Conservation (phyloP, 2,797 vertebrate species). For the Geotrypetes seraphini region DNA sequence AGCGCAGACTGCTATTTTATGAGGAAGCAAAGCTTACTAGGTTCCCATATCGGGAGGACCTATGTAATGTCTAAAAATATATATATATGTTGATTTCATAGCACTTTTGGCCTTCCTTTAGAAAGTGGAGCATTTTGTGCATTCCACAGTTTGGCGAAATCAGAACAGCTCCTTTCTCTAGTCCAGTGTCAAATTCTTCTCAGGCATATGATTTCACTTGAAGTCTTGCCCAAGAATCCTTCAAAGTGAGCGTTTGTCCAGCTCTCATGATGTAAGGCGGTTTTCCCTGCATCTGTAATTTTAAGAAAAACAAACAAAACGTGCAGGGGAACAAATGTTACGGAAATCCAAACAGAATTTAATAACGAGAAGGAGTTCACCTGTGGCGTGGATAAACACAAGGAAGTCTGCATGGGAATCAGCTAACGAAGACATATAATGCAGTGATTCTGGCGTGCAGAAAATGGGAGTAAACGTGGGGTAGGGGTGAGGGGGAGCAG, state of each 20-base stretch:
- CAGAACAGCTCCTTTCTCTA: constrained; percentile 58
- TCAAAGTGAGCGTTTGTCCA: constrained; percentile 57
- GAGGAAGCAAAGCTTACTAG: no score
- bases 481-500: no score
- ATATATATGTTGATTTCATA: no score
- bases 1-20: no score
- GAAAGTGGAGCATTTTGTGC: constrained; percentile 44
- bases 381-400: constrained; percentile 11
- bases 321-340: constrained; percentile 23
- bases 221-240: constrained; percentile 66
- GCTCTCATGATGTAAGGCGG: constrained; percentile 64
- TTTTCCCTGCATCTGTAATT: constrained; percentile 65
- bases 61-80: no score
- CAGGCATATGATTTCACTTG: constrained; percentile 68
- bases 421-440: no score
- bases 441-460: no score
- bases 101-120: constrained; percentile 36
- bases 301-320: constrained; percentile 56
- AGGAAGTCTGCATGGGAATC: not conserved
- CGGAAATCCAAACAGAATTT: constrained; percentile 25
- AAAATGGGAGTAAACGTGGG: no score
- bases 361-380: constrained; percentile 6
- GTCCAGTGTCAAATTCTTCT: constrained; percentile 62
- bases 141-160: constrained; percentile 62
- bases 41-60: no score